phyloP scores from a whole-genome alignment of 92 coral and sea anemone genomes.

The Porites rus region DNA sequence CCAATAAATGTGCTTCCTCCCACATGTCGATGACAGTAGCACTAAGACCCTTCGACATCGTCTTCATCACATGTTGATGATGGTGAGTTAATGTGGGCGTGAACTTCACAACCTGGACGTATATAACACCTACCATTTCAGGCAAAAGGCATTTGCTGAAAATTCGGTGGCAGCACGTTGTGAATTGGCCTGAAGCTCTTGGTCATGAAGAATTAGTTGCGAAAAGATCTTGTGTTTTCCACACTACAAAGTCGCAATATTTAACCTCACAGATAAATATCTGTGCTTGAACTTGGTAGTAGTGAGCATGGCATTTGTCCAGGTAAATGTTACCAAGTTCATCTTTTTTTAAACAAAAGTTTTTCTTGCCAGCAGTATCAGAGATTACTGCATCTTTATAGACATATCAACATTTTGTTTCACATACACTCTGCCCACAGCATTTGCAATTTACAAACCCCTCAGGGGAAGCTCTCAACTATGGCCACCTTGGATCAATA shows the following conservation, averaged over 20 bases:
- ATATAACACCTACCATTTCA: slow-evolving; percentile 60
- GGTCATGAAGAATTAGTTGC: slow-evolving; percentile 54
- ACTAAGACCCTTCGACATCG: slow-evolving; percentile 43
- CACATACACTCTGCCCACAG: slow-evolving; percentile 54
- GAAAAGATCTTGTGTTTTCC: slow-evolving; percentile 43
- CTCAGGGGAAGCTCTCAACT: slow-evolving; percentile 64
- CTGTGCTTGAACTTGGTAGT: slow-evolving; percentile 42
- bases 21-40: slow-evolving; percentile 43
- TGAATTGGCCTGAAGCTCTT: slow-evolving; percentile 44
- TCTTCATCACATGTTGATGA: neutral
- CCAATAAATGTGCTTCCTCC: slow-evolving; percentile 61
- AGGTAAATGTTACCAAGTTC: slow-evolving; percentile 21
- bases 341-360: slow-evolving; percentile 35
- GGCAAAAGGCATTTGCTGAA: slow-evolving; percentile 54
- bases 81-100: too few relatives aligned
- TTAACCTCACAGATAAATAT: slow-evolving; percentile 27
- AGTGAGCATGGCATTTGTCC: slow-evolving; percentile 33
- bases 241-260: slow-evolving; percentile 61
- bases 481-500: slow-evolving; percentile 52
- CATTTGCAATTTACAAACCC: slow-evolving; percentile 60
- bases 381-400: slow-evolving; percentile 28
- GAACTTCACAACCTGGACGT: slow-evolving; percentile 13
- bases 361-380: slow-evolving; percentile 21
- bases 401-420: slow-evolving; percentile 64
- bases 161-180: slow-evolving; percentile 37